Evolutionary conservation across 2,797 vertebrate species (phyloP).

Genomic region (Coreius guichenoti): DNA sequence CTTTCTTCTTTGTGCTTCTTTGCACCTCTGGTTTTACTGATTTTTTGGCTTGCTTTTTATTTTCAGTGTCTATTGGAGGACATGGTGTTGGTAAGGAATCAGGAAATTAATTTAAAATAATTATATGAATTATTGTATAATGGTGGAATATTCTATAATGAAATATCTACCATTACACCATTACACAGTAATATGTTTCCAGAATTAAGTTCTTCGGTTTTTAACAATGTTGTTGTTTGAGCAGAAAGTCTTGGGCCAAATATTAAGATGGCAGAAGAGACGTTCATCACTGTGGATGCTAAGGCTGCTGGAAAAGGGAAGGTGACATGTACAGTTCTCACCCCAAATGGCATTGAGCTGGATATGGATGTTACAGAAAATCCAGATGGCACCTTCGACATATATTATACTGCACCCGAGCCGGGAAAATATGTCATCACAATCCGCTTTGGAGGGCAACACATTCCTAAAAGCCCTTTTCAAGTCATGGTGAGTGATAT

Average conservation of each 20-base stretch:
- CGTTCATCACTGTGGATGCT: conserved; percentile 94
- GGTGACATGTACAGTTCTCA: conserved; percentile 94
- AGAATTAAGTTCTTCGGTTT: not conserved
- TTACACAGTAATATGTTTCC: not conserved
- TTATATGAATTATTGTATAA: not conserved
- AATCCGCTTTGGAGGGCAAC: conserved; percentile 95
- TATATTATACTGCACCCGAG: conserved; percentile 96
- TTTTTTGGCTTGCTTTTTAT: conserved; percentile 47
- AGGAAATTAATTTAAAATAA: not conserved
- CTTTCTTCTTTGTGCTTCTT: no score
- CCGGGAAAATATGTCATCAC: conserved; percentile 96
- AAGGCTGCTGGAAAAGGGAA: conserved; percentile 97
- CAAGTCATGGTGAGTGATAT: conserved; percentile 86
- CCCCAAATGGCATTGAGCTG: conserved; percentile 91
- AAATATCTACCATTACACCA: not conserved
- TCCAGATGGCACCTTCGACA: conserved; percentile 94
- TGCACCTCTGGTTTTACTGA: not conserved
- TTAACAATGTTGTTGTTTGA: conserved; percentile 57
- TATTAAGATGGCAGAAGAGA: conserved; percentile 93
- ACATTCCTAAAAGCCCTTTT: conserved; percentile 97
- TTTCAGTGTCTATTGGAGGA: conserved; percentile 93
- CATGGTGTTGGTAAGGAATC: conserved; percentile 85
- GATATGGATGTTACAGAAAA: conserved; percentile 98
- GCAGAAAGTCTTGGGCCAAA: conserved; percentile 87
- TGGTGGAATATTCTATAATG: not conserved